Evolutionary conservation across 1,140 invertebrate species (phyloP).

Genomic region (Heliconius nattereri): DNA sequence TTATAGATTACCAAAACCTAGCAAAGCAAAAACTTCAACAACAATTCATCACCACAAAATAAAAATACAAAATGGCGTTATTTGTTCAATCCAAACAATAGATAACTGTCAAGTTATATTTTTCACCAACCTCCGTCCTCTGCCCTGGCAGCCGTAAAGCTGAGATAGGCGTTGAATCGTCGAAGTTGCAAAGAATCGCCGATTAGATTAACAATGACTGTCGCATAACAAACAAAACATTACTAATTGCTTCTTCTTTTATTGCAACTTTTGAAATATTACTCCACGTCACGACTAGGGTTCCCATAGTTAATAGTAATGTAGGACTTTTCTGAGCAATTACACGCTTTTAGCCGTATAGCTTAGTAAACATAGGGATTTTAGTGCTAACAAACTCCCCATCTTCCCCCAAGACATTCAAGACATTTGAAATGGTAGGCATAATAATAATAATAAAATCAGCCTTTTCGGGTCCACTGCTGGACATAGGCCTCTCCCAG

Average conservation of each 20-base stretch:
- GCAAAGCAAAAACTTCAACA: neutral
- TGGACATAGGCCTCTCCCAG: no score
- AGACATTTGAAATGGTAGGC: no score
- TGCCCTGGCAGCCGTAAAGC: slow-evolving; percentile 31
- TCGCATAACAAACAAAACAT: slow-evolving; percentile 64
- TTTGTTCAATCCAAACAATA: slow-evolving; percentile 26
- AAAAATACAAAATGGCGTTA: neutral
- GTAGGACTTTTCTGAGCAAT: neutral
- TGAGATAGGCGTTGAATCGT: slow-evolving; percentile 45
- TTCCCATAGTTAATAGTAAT: neutral
- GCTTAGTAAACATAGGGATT: no score
- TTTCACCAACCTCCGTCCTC: slow-evolving; percentile 17
- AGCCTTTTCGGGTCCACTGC: no score
- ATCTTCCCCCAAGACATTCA: no score
- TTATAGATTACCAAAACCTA: neutral
- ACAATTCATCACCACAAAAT: neutral
- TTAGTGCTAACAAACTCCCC: no score
- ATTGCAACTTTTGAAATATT: slow-evolving; percentile 56
- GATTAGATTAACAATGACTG: slow-evolving; percentile 60
- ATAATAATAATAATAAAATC: no score
- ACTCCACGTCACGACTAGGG: slow-evolving; percentile 33
- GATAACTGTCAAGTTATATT: slow-evolving; percentile 31
- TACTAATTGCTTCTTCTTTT: slow-evolving; percentile 69
- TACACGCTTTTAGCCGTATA: no score
- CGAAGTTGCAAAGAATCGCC: slow-evolving; percentile 55